These are phyloP conservation scores for Mixornis gularis DNA, from an alignment of 2,113 vertebrate species.

Conservation along the genomic window DNA sequence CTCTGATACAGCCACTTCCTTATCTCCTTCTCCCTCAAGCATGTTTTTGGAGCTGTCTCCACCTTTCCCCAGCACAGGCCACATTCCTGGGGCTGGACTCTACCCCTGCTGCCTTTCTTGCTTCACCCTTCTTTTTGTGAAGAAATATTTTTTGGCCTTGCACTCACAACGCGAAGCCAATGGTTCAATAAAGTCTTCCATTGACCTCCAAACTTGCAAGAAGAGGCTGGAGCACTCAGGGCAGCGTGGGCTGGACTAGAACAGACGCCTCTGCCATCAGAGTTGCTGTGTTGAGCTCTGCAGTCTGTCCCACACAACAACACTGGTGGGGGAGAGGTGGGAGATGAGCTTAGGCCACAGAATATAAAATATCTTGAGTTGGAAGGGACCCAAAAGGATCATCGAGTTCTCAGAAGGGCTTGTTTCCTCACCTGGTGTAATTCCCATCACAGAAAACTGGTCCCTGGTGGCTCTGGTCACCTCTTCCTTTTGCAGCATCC, in stretches of 20 bases:
- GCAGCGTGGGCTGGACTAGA: not conserved
- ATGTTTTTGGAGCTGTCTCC: not conserved
- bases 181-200: not conserved
- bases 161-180: not conserved
- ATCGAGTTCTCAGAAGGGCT: not conserved
- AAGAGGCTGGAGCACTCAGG: not conserved
- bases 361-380: not conserved
- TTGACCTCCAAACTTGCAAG: not conserved
- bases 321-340: not conserved
- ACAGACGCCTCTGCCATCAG: not conserved
- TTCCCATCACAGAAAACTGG: not conserved
- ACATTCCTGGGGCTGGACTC: not conserved
- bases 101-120: not conserved
- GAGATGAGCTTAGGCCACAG: not conserved
- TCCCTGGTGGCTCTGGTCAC: not conserved
- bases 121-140: not conserved
- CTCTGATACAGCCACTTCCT: not conserved
- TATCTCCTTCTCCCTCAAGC: not conserved
- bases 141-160: not conserved
- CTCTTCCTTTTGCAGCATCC: not conserved
- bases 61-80: not conserved
- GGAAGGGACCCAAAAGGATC: not conserved
- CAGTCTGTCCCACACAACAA: not conserved
- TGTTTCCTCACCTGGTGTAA: not conserved
- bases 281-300: not conserved